Percentiles rank a stretch among this genome's conserved stretches.
Conservation (phyloP, 2,888 invertebrate species). For the Hoplodrina blanda region DNA sequence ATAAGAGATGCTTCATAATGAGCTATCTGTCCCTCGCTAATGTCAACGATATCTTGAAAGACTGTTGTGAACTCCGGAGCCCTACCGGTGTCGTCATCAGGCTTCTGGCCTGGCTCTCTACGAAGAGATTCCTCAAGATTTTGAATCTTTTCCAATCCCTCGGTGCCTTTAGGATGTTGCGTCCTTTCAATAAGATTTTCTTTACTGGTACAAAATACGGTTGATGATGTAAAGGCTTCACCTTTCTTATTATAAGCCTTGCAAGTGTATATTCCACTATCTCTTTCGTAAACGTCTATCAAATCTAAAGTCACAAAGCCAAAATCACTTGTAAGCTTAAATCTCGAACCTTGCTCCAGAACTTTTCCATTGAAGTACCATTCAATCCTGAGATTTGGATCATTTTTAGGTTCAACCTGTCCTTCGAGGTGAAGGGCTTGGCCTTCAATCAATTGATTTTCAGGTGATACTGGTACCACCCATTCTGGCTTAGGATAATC, state of each 20-base stretch:
- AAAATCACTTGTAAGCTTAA: constrained; percentile 98
- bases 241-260: constrained; percentile 97
- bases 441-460: constrained; percentile 95
- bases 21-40: constrained; percentile 98
- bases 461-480: constrained; percentile 95
- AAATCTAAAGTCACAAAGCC: constrained; percentile 98
- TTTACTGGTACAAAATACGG: constrained; percentile 95
- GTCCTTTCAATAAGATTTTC: constrained; percentile 96
- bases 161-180: constrained; percentile 98
- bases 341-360: constrained; percentile 96
- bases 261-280: constrained; percentile 98
- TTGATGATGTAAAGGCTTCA: constrained; percentile 97
- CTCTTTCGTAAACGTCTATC: constrained; percentile 97
- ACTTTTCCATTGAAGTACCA: constrained; percentile 98
- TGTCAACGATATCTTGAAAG: constrained; percentile 95
- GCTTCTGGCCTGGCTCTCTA: constrained; percentile 92
- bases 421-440: constrained; percentile 98
- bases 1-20: constrained; percentile 99
- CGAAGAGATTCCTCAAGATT: constrained; percentile 96
- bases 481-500: constrained; percentile 96
- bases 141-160: constrained; percentile 97
- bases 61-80: constrained; percentile 97
- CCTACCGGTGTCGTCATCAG: constrained; percentile 94
- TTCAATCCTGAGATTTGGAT: constrained; percentile 97
- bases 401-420: constrained; percentile 98